Evolutionary conservation across 2,797 vertebrate species (phyloP), one percentile per base, ranked within the genome.

Genomic region (Tapera naevia): DNA sequence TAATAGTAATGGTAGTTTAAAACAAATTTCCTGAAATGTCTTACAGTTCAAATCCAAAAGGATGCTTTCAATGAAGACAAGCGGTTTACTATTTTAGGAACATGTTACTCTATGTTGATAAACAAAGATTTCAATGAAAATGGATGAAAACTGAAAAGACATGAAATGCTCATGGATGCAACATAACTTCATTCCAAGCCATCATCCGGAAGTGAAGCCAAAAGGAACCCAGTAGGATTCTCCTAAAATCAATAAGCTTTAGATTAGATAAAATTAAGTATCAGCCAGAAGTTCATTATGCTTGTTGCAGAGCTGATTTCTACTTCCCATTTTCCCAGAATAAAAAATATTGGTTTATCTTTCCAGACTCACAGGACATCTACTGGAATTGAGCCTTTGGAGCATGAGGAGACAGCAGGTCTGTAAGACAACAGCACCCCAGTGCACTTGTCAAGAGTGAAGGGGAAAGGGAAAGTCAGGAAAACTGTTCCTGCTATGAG

Each of bases 311-410:
- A 72, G 27, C 25, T 73, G 41, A 71, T 72, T 88, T 84, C 58
- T 48, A 43, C 25, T 69, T 46, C 81, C 33, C 10, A 15, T 69
- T 90, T 88, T 86, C 30, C 18, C 18, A 48, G 53, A 22, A 53
- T 48, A 41, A 88, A 92, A 39, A 80, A 41, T 75, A 25, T 1
- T 11, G 16, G 10, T 76, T 86, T 66, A 45, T 80, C 48, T 89
- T 69, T 70, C 37, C n/a, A 93, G 60, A 45, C 14, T 82, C 32
- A 51, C 23, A 45, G 32, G 53, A 56, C 18, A 51, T 48, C 41
- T 57, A 24, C 15, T 7, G 13, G 50, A 78, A 74, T 16, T 0
- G 0, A 61, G 45, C 2, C 3, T 86, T 61, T 2, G 9, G 25
- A 80, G 30, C 7, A 25, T 54, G 43, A 80, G 65, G 41, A 80